These are phyloP conservation scores for Atopsyche davidsoni DNA, from an alignment of 1,140 invertebrate genomes.

Conservation along the genomic window DNA sequence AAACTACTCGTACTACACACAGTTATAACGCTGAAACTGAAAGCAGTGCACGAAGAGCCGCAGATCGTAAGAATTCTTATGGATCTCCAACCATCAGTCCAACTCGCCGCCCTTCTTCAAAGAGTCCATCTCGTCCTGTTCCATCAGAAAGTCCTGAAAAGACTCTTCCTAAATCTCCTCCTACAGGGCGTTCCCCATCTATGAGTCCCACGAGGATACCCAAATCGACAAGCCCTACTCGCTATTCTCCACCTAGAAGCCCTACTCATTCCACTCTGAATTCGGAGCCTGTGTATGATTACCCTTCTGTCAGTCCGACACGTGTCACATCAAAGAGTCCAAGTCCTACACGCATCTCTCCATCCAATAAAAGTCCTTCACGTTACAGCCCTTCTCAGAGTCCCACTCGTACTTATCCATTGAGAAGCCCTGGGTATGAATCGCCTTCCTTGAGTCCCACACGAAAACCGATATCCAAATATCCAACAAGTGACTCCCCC, in stretches of 20 bases:
- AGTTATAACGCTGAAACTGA: too few species aligned
- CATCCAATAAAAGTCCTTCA: conserved; percentile 1
- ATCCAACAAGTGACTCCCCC: background rate
- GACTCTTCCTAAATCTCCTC: background rate
- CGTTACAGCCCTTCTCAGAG: conserved; percentile 1
- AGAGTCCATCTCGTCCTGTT: background rate
- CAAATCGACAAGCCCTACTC: conserved; percentile 4
- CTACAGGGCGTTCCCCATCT: conserved; percentile 1
- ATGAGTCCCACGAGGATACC: conserved; percentile 9
- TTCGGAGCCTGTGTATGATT: too few species aligned
- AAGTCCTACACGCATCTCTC: background rate
- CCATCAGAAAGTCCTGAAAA: background rate
- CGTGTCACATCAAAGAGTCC: conserved; percentile 5
- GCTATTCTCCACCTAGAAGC: conserved; percentile 9
- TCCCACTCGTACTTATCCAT: conserved; percentile 26
- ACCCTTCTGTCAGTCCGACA: background rate
- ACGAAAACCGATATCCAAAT: conserved; percentile 1
- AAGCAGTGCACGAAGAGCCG: too few species aligned
- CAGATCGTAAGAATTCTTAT: too few species aligned
- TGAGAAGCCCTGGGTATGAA: conserved; percentile 28
- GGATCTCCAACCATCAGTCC: background rate
- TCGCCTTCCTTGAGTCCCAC: conserved; percentile 31
- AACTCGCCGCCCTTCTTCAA: background rate
- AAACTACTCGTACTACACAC: background rate
- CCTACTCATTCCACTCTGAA: conserved; percentile 8